These are phyloP conservation scores for Peromyscus maniculatus DNA, from an alignment of 2,113 vertebrate species.

Conservation along the genomic window DNA sequence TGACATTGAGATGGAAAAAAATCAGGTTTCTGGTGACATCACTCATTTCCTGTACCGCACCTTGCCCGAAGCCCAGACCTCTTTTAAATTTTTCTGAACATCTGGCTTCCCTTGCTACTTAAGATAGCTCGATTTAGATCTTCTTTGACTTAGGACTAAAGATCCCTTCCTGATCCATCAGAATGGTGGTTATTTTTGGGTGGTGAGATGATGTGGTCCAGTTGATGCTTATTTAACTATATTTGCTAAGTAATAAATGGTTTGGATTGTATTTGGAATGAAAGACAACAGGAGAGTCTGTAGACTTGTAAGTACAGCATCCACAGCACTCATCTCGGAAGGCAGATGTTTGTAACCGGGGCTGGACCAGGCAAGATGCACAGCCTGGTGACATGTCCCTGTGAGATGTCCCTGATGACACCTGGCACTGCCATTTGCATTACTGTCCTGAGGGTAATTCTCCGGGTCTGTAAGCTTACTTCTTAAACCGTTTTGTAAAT, in stretches of 20 bases:
- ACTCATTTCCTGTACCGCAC: background rate
- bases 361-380: background rate
- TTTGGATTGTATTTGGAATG: background rate
- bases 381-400: background rate
- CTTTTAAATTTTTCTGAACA: background rate
- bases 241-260: background rate
- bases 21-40: too few relatives aligned
- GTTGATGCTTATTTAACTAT: conserved; percentile 12
- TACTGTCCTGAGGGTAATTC: background rate
- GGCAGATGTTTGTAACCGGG: background rate
- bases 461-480: background rate
- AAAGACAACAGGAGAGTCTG: background rate
- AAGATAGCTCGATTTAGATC: background rate
- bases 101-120: background rate
- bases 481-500: background rate
- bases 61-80: background rate
- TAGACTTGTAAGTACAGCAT: background rate
- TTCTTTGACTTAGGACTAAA: background rate
- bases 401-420: background rate
- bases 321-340: background rate
- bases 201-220: background rate
- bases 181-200: background rate
- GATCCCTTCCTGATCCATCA: background rate
- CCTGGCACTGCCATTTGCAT: too few relatives aligned
- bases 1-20: background rate